Percentiles rank a stretch among this genome's conserved stretches.
Conservation (phyloP, 2,113 vertebrate genomes). For the Chunga burmeisteri region DNA sequence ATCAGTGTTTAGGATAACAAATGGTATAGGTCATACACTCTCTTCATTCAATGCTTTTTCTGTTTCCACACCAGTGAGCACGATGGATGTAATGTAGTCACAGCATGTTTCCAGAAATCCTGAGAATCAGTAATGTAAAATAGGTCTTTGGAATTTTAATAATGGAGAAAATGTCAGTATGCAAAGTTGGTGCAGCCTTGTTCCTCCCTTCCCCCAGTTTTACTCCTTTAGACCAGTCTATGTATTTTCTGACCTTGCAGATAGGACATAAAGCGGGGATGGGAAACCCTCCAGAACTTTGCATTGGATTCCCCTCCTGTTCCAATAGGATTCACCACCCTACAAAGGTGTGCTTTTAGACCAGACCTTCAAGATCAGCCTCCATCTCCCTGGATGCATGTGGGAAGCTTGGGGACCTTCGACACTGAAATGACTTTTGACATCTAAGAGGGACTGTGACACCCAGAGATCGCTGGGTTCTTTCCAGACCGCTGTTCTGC, state of each 20-base stretch:
- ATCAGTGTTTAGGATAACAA: conserved; percentile 45
- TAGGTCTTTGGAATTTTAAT: conserved; percentile 65
- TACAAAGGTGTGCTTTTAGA: not conserved
- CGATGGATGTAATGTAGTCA: conserved; percentile 59
- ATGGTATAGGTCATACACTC: not conserved
- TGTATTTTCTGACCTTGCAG: not conserved
- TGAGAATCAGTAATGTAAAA: conserved; percentile 58
- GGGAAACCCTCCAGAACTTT: not conserved
- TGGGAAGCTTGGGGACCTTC: not conserved
- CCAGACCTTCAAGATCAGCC: not conserved
- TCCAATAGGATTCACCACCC: not conserved
- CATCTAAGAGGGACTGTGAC: not conserved
- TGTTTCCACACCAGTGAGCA: conserved; percentile 59
- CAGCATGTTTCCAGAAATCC: conserved; percentile 66
- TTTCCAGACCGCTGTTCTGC: not conserved
- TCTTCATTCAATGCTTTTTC: conserved; percentile 48
- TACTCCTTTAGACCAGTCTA: not conserved
- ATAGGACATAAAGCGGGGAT: not conserved
- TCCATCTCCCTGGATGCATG: not conserved
- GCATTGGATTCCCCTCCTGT: not conserved
- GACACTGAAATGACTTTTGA: not conserved
- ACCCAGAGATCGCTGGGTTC: not conserved
- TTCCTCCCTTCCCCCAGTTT: conserved; percentile 15
- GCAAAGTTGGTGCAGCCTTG: conserved; percentile 16
- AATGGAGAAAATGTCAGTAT: conserved; percentile 52